Evolutionary conservation across 2,113 vertebrate genomes (phyloP).

Genomic region (Piprites chloris): DNA sequence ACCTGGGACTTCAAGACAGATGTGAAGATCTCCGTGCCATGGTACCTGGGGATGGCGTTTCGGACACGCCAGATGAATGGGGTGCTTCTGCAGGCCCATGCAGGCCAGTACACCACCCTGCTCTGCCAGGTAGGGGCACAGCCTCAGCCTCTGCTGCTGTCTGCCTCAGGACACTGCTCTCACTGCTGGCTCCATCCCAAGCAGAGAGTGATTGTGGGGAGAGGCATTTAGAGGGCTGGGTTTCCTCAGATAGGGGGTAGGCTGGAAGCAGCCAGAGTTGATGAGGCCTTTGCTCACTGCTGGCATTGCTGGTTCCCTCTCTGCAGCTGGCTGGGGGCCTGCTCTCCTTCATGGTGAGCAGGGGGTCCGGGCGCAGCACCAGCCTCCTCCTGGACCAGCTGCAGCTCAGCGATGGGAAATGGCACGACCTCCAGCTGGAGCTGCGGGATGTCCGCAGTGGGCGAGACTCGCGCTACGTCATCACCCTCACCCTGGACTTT

Average conservation of each 20-base stretch:
- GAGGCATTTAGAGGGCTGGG: background rate
- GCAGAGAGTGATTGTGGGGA: background rate
- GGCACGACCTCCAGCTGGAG: slow-evolving; percentile 95
- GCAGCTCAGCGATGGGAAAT: slow-evolving; percentile 88
- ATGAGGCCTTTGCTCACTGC: background rate
- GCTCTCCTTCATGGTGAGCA: slow-evolving; percentile 87
- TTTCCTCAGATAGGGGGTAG: background rate
- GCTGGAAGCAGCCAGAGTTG: background rate
- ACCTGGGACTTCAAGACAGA: slow-evolving; percentile 96
- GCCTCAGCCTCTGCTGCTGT: background rate
- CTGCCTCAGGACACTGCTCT: background rate
- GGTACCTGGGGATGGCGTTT: slow-evolving; percentile 94
- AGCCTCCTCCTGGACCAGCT: slow-evolving; percentile 89
- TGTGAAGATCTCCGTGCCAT: slow-evolving; percentile 88
- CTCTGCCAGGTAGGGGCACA: slow-evolving; percentile 84
- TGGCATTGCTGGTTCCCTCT: background rate
- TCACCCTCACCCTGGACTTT: slow-evolving; percentile 90
- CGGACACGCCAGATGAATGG: slow-evolving; percentile 85
- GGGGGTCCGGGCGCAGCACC: slow-evolving; percentile 78
- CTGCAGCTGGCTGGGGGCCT: slow-evolving; percentile 85
- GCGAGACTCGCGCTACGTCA: slow-evolving; percentile 83
- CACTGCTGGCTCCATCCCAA: background rate
- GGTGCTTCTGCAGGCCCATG: slow-evolving; percentile 89
- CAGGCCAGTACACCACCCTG: slow-evolving; percentile 88
- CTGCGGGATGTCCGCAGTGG: slow-evolving; percentile 86